Conservation (phyloP, 1,140 invertebrate species). For the Sitodiplosis mosellana region DNA sequence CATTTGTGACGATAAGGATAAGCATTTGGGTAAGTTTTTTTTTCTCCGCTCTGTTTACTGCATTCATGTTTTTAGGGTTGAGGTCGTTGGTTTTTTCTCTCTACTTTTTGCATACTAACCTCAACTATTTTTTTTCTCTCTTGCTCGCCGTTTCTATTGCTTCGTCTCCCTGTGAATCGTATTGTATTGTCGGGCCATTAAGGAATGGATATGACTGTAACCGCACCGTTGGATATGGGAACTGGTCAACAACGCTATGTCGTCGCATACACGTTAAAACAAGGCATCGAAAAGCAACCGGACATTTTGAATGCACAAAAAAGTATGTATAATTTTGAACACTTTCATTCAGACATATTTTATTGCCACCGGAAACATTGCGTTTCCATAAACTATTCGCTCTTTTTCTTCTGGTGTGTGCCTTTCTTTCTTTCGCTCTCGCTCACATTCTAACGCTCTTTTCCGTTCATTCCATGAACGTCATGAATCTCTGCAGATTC, state of each 20-base stretch:
- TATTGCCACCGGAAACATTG: too few relatives aligned
- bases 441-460: too few relatives aligned
- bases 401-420: background rate
- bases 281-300: slow-evolving; percentile 27
- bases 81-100: background rate
- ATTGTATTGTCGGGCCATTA: background rate
- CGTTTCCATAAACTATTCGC: too few relatives aligned
- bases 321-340: slow-evolving; percentile 9
- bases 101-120: background rate
- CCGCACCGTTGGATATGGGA: slow-evolving; percentile 32
- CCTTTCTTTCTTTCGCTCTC: too few relatives aligned
- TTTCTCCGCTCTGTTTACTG: background rate
- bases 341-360: too few relatives aligned
- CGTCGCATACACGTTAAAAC: slow-evolving; percentile 36
- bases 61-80: background rate
- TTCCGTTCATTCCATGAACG: background rate
- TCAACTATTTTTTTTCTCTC: slow-evolving; percentile 5
- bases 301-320: slow-evolving; percentile 28
- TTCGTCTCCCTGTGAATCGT: background rate
- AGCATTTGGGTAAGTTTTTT: slow-evolving; percentile 30
- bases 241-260: slow-evolving; percentile 37
- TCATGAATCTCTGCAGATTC: background rate
- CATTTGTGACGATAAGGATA: slow-evolving; percentile 28
- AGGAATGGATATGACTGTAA: slow-evolving; percentile 27
- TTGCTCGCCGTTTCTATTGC: background rate